Percentiles rank a stretch among this genome's conserved stretches.
Evolutionary conservation across 1,140 invertebrate genomes (phyloP).

Genomic region (Drosophila tani): DNA sequence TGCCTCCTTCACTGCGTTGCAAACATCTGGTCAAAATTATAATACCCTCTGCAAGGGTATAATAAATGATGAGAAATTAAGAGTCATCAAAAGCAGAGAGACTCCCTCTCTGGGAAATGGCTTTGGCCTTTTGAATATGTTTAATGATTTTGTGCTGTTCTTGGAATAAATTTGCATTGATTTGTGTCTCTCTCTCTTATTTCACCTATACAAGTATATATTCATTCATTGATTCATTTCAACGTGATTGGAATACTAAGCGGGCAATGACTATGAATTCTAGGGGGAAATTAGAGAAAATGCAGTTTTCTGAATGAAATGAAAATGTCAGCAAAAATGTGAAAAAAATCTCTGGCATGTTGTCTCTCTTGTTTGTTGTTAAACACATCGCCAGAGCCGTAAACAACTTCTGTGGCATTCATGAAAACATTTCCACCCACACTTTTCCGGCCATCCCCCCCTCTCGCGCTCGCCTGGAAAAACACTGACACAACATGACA

Average conservation of each 20-base stretch:
- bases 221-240: conserved; percentile 46
- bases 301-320: conserved; percentile 7
- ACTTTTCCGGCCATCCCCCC: conserved; percentile 47
- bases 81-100: conserved; percentile 45
- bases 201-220: not conserved
- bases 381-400: conserved; percentile 17
- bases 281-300: conserved; percentile 15
- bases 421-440: conserved; percentile 53
- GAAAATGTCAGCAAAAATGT: conserved; percentile 24
- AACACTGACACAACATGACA: conserved; percentile 28
- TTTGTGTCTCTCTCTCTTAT: conserved; percentile 18
- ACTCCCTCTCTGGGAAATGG: conserved; percentile 18
- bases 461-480: not conserved
- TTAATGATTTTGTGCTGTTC: conserved; percentile 30
- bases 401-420: conserved; percentile 44
- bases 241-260: conserved; percentile 64
- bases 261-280: not conserved
- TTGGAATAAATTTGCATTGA: conserved; percentile 59
- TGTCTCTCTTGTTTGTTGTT: conserved; percentile 12
- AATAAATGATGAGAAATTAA: conserved; percentile 64
- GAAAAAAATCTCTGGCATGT: conserved; percentile 24
- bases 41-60: no score
- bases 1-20: no score
- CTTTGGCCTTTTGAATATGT: conserved; percentile 18
- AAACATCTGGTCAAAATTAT: no score